These are phyloP conservation scores for Phalacrocorax pelagicus DNA, from an alignment of 2,113 vertebrate genomes.

Conservation along the genomic window DNA sequence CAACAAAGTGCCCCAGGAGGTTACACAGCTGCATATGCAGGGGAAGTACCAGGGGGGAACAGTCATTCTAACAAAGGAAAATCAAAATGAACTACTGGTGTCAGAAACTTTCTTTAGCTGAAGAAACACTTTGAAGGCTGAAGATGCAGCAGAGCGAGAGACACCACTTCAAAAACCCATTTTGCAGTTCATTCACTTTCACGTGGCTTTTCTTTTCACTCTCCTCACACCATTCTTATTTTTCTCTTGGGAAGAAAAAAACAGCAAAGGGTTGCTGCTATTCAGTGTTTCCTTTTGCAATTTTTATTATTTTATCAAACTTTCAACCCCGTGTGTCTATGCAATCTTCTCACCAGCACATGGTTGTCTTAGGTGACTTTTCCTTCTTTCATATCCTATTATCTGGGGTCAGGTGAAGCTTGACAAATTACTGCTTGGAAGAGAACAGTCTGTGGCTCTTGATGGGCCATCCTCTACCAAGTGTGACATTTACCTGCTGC, in stretches of 20 bases:
- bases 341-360: not conserved
- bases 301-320: not conserved
- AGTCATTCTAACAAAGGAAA: not conserved
- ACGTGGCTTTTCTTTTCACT: not conserved
- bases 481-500: not conserved
- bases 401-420: not conserved
- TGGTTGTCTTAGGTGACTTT: not conserved
- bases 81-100: not conserved
- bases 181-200: not conserved
- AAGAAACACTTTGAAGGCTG: not conserved
- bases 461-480: not conserved
- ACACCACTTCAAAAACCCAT: not conserved
- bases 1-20: not conserved
- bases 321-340: not conserved
- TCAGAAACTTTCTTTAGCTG: not conserved
- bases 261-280: accelerated
- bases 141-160: not conserved
- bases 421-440: not conserved
- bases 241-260: not conserved
- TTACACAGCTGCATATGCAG: not conserved
- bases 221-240: not conserved
- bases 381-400: not conserved
- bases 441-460: not conserved
- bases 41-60: too few relatives aligned
- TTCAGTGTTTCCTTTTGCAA: not conserved